Base-by-base conservation (phyloP, 2,888 invertebrate genomes). In the Macrophya annulata region DNA sequence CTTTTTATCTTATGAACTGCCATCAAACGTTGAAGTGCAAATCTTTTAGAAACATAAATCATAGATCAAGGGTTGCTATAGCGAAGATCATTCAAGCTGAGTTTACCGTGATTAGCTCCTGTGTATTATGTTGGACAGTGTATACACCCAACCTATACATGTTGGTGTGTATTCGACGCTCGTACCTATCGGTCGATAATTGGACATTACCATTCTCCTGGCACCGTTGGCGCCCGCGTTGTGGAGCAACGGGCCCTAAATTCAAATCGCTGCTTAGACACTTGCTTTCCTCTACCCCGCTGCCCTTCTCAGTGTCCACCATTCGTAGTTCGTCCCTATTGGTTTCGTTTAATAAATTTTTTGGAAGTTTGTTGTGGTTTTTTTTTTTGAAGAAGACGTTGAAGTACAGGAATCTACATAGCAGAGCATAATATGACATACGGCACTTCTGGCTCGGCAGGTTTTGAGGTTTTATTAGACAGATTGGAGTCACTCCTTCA, bases 201-300 rank as follows among this genome's bases (percentile, higher is more conserved):
- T 87, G 85, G 86, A 86, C 86, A 88, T 89, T 88, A 87, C 88
- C 87, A 88, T 87, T 88, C 87, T 86, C 72, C 84, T 51, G 55
- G 37, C 82, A 86, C 85, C 62, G 62, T 59, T 25, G 51, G 68
- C 65, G 51, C 45, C 76, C 62, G 59, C 37, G 55, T 55, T 76
- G 51, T 84, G 84, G 84, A 85, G 84, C 40, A 43, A 84, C 84
- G 84, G 79, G 86, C 86, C 84, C 87, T 86, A 86, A 88, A 87
- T 87, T 87, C 85, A 83, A 89, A 88, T 86, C 79, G 81, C 84
- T 31, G 84, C 59, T 85, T 85, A 59, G 85, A 81, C 68, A 48
- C 31, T n/a, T 12, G 65, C 62, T 51, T 4, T 17, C 15, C 62
- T 43, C 45, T 5, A n/a, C 21, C 77, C 25, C 62, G n/a, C 17